Conservation (phyloP, 2,113 vertebrate species). For the Alligator sinensis region DNA sequence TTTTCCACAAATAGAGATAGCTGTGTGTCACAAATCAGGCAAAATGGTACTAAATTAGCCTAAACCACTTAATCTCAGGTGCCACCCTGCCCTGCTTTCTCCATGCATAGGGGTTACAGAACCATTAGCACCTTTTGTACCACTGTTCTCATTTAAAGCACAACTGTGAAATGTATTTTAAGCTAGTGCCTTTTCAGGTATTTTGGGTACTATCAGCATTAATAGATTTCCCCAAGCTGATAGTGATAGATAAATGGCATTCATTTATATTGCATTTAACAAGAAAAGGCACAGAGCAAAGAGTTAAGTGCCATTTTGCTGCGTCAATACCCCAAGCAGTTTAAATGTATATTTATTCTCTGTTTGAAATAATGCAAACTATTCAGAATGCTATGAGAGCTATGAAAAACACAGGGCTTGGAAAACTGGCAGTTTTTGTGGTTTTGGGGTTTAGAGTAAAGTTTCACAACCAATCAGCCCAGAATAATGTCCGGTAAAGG, state of each 20-base stretch:
- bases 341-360: constrained; percentile 70
- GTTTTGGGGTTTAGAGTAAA: constrained; percentile 84
- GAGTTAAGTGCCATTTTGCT: not conserved
- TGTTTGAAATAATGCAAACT: constrained; percentile 74
- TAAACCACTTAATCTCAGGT: too few species aligned
- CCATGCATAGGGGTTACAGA: not conserved
- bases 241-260: not conserved
- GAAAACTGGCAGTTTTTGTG: constrained; percentile 85
- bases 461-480: constrained; percentile 84
- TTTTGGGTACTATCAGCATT: not conserved
- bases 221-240: not conserved
- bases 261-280: constrained; percentile 29
- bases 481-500: constrained; percentile 80
- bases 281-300: constrained; percentile 44
- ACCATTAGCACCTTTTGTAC: not conserved
- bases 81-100: accelerated
- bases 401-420: constrained; percentile 80
- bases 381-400: constrained; percentile 76
- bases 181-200: not conserved
- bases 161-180: not conserved
- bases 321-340: constrained; percentile 48
- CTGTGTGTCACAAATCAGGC: accelerated
- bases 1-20: not conserved
- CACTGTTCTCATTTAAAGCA: constrained; percentile 15
- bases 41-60: not conserved